Conservation (phyloP, 2,113 vertebrate species). For the Malurus elegans region DNA sequence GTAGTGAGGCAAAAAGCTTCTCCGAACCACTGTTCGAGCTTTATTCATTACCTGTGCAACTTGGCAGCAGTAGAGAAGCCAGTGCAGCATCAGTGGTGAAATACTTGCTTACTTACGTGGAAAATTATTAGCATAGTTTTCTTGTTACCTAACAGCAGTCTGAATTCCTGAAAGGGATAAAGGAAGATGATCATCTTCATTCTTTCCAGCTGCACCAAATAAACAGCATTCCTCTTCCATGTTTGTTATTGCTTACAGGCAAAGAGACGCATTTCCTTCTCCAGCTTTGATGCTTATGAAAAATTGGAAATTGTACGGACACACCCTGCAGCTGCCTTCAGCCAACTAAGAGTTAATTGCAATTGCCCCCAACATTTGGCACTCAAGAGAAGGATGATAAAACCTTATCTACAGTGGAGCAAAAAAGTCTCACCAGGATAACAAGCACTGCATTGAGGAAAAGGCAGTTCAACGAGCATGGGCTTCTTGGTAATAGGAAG, state of each 20-base stretch:
- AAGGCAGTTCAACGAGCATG: background rate
- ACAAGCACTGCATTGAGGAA: background rate
- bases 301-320: background rate
- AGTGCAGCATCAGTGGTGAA: slow-evolving; percentile 13
- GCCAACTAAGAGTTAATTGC: background rate
- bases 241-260: slow-evolving; percentile 58
- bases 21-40: background rate
- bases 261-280: slow-evolving; percentile 14
- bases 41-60: slow-evolving; percentile 10
- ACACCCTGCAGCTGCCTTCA: background rate
- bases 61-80: background rate
- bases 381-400: background rate
- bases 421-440: background rate
- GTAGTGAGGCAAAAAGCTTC: background rate
- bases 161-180: slow-evolving; percentile 64
- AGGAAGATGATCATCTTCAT: slow-evolving; percentile 53
- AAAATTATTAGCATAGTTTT: slow-evolving; percentile 66
- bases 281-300: slow-evolving; percentile 21
- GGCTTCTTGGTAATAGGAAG: background rate
- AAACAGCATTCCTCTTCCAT: slow-evolving; percentile 65
- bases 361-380: background rate
- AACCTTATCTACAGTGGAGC: background rate
- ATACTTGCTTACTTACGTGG: slow-evolving; percentile 47
- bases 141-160: slow-evolving; percentile 57
- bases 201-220: slow-evolving; percentile 64